A percentile compares a stretch with the other conserved stretches of the same genome.
phyloP scores from a whole-genome alignment of 2,888 invertebrate species.

The Lacanobia wlatinum region DNA sequence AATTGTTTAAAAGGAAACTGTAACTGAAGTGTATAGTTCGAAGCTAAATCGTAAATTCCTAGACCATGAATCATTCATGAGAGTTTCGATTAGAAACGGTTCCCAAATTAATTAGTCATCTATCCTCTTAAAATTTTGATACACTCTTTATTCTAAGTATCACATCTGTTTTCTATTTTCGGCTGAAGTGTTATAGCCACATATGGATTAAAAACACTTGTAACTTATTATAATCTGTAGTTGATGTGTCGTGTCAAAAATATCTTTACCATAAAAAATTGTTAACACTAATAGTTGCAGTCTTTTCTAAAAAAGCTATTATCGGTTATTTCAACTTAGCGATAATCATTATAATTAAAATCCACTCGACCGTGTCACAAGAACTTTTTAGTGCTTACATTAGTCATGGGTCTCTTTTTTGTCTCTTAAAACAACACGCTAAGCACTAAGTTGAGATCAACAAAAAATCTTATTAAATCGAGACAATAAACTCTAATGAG shows the following conservation, averaged over 20 bases:
- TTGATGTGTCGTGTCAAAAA: slow-evolving; percentile 23
- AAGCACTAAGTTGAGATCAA: slow-evolving; percentile 31
- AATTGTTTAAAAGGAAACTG: slow-evolving; percentile 41
- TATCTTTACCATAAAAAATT: slow-evolving; percentile 1
- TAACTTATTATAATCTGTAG: slow-evolving; percentile 39
- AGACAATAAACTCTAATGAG: slow-evolving; percentile 54
- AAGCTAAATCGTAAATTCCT: slow-evolving; percentile 45
- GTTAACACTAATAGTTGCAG: not conserved
- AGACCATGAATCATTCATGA: slow-evolving; percentile 67
- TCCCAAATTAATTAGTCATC: slow-evolving; percentile 71
- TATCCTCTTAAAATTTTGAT: slow-evolving; percentile 63
- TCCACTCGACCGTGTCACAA: slow-evolving; percentile 31
- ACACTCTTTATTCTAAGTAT: slow-evolving; percentile 61
- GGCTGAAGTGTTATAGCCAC: slow-evolving; percentile 58
- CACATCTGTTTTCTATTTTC: slow-evolving; percentile 63
- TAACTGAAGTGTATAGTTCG: slow-evolving; percentile 51
- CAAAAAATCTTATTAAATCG: slow-evolving; percentile 37
- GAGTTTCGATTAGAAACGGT: slow-evolving; percentile 63
- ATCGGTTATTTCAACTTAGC: not conserved
- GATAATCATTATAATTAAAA: slow-evolving; percentile 32
- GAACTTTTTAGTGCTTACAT: slow-evolving; percentile 38
- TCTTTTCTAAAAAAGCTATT: not conserved
- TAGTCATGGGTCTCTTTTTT: slow-evolving; percentile 49
- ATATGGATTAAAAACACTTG: slow-evolving; percentile 50
- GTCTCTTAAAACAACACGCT: slow-evolving; percentile 33